Conservation (phyloP, 1,140 invertebrate species). For the Adelges cooleyi region DNA sequence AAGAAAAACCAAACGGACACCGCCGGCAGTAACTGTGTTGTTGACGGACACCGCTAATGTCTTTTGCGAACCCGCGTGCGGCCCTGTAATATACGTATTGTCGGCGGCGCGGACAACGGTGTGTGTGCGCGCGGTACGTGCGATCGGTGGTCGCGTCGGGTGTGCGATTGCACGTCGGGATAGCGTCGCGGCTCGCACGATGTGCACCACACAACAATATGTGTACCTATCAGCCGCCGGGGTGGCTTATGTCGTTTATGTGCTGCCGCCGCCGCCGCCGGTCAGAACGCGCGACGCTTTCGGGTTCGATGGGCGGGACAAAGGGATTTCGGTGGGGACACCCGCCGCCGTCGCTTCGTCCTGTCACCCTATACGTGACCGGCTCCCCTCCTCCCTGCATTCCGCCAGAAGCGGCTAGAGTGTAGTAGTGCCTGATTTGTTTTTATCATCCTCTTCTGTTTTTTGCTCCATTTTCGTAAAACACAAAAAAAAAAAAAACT, state of each 20-base stretch:
- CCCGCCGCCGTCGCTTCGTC: not conserved
- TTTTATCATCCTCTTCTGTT: not conserved
- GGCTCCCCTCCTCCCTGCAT: not conserved
- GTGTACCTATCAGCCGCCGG: constrained; percentile 11
- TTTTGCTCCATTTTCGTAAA: not conserved
- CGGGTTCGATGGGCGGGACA: constrained; percentile 15
- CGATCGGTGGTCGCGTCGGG: not conserved
- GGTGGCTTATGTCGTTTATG: constrained; percentile 7
- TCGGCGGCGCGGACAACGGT: too few species aligned
- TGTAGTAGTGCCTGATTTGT: too few species aligned
- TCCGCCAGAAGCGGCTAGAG: too few species aligned
- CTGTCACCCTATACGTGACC: not conserved
- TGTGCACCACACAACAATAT: constrained; percentile 16
- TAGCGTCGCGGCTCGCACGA: not conserved
- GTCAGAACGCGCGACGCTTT: not conserved
- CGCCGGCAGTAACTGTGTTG: not conserved
- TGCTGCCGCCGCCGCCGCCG: not conserved
- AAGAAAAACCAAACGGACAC: not conserved
- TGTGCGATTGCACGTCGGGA: too few species aligned
- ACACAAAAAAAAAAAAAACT: too few species aligned
- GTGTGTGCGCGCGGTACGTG: not conserved
- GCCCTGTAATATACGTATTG: too few species aligned
- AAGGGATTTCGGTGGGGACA: constrained; percentile 26
- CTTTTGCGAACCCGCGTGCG: too few species aligned
- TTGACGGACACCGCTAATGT: too few species aligned